Percentiles rank a stretch among this genome's conserved stretches.
phyloP scores from a whole-genome alignment of 2,113 vertebrate genomes.

The Synodontis membranacea region DNA sequence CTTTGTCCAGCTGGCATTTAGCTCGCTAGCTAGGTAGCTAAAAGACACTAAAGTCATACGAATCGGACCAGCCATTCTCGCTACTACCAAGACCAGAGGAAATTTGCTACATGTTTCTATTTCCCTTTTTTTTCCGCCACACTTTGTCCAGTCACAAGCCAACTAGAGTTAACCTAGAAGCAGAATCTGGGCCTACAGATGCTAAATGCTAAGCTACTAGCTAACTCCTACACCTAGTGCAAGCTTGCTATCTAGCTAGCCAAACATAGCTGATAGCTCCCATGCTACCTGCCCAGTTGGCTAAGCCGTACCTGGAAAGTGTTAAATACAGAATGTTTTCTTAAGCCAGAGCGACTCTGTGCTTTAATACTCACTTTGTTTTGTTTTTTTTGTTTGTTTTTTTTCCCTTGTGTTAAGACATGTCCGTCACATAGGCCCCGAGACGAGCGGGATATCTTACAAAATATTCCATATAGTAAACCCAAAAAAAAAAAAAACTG shows the following conservation, averaged over 20 bases:
- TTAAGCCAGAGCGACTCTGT: not conserved
- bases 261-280: conserved; percentile 38
- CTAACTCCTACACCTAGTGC: conserved; percentile 10
- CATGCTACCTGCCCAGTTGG: conserved; percentile 42
- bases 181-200: not conserved
- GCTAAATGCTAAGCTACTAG: not conserved
- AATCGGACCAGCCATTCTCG: not conserved
- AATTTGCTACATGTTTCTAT: not conserved
- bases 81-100: not conserved
- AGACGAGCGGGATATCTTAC: conserved; percentile 45
- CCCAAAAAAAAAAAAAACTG: conserved; percentile 71
- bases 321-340: conserved; percentile 34
- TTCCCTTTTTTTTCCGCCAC: no score
- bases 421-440: conserved; percentile 51
- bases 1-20: conserved; percentile 22
- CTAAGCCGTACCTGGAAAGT: conserved; percentile 55
- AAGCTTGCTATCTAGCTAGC: conserved; percentile 40
- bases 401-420: conserved; percentile 30
- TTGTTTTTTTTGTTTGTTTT: no score
- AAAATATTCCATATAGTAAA: conserved; percentile 59
- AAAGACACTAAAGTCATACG: conserved; percentile 4
- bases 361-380: conserved; percentile 66
- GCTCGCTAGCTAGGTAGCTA: not conserved
- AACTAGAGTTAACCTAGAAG: not conserved
- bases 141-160: not conserved